Percentiles rank a stretch among this genome's conserved stretches.
These are phyloP conservation scores for Hydractinia echinata DNA, from an alignment of 30 jellyfish, hydroid and myxozoan genomes.

Conservation along the genomic window DNA sequence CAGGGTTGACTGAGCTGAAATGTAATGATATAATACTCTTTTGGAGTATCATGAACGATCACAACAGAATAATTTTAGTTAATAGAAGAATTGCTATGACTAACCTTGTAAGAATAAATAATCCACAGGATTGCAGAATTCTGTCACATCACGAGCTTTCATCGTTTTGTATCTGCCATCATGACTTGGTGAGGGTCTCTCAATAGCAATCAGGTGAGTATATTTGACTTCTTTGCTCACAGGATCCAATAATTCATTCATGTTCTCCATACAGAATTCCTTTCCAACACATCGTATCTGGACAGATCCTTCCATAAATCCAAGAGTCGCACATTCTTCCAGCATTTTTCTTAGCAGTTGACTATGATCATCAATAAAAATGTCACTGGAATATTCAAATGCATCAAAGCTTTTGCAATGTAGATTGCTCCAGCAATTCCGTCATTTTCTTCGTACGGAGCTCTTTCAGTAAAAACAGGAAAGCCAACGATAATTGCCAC, in stretches of 20 bases:
- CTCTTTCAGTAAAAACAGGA: conserved; percentile 46
- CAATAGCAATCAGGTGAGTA: conserved; percentile 80
- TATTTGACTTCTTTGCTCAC: conserved; percentile 43
- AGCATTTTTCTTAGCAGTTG: not conserved
- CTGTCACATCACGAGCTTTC: conserved; percentile 54
- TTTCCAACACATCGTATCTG: not conserved
- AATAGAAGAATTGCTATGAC: not conserved
- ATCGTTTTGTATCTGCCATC: conserved; percentile 54
- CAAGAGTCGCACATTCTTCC: not conserved
- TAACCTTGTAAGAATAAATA: conserved; percentile 71
- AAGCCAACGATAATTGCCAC: conserved; percentile 74
- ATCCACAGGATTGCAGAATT: conserved; percentile 57
- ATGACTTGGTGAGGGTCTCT: conserved; percentile 59
- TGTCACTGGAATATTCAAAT: conserved; percentile 61
- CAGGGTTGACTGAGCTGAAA: conserved; percentile 15
- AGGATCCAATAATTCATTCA: conserved; percentile 40
- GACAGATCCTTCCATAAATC: not conserved
- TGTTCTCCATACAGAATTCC: conserved; percentile 9
- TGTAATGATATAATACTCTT: not conserved
- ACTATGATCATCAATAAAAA: conserved; percentile 53
- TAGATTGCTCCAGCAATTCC: conserved; percentile 82
- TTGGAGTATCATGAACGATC: not conserved
- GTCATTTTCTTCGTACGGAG: conserved; percentile 76
- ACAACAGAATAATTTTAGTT: not conserved
- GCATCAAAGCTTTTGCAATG: conserved; percentile 72